phyloP scores from a whole-genome alignment of 1,140 invertebrate genomes.

The Anagrus nilaparvatae region DNA sequence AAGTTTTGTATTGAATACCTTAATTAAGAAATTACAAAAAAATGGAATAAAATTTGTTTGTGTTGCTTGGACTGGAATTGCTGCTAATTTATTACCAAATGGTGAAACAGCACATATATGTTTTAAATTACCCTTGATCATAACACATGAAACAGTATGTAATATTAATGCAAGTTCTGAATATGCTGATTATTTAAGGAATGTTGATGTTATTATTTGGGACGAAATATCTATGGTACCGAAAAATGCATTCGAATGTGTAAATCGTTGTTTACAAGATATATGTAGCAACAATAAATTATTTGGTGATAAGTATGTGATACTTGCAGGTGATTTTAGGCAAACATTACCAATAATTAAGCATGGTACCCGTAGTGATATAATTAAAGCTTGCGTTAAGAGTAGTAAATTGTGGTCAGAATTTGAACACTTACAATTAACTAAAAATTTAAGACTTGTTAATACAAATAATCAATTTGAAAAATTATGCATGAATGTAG shows the following conservation, averaged over 20 bases:
- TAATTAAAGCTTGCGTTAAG: conserved; percentile 1
- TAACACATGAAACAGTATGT: neutral
- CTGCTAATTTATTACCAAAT: conserved; percentile 3
- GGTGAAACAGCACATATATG: neutral
- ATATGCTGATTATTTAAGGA: neutral
- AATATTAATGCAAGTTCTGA: neutral
- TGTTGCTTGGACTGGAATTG: conserved; percentile 4
- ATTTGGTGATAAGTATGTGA: neutral
- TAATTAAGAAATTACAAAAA: neutral
- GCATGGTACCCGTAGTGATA: neutral
- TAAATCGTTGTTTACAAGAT: neutral
- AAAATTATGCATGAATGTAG: neutral
- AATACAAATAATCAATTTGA: too few relatives aligned
- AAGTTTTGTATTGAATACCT: conserved; percentile 3
- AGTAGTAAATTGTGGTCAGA: neutral
- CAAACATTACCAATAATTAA: neutral
- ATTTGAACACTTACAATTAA: too few relatives aligned
- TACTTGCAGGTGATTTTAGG: conserved; percentile 1
- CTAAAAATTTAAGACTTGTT: too few relatives aligned
- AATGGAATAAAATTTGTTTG: neutral
- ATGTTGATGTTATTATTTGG: neutral
- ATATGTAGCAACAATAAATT: neutral
- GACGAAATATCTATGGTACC: neutral
- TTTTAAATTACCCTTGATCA: conserved; percentile 3
- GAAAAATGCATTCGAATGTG: neutral